Evolutionary conservation across 1,140 invertebrate genomes (phyloP).

Genomic region (Ericerus pela): DNA sequence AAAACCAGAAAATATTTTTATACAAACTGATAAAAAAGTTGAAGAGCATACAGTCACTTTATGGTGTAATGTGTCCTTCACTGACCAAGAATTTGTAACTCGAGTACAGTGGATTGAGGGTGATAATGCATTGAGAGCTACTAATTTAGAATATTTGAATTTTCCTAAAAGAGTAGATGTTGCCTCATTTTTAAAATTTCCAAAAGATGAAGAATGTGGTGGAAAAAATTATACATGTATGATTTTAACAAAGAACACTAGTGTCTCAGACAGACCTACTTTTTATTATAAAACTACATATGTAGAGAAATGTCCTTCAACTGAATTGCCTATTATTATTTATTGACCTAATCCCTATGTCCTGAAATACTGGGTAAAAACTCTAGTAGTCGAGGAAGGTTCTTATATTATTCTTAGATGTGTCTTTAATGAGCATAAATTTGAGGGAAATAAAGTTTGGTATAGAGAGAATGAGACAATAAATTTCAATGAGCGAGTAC

Average conservation of each 20-base stretch:
- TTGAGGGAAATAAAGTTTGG: neutral
- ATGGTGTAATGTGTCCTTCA: constrained; percentile 7
- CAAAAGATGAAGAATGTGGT: neutral
- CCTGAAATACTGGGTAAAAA: constrained; percentile 4
- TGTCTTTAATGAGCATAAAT: constrained; percentile 1
- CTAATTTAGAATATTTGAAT: constrained; percentile 3
- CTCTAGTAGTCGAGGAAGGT: neutral
- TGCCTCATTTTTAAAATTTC: neutral
- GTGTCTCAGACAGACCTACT: neutral
- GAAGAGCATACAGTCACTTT: constrained; percentile 1
- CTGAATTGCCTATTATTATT: neutral
- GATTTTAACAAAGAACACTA: neutral
- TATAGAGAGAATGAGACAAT: neutral
- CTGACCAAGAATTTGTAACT: constrained; percentile 2
- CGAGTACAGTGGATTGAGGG: neutral
- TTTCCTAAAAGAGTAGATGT: neutral
- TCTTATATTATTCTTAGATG: constrained; percentile 2
- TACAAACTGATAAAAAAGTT: constrained; percentile 1
- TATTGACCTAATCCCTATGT: neutral
- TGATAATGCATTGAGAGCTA: neutral
- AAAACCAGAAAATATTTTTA: no score
- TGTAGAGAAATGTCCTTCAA: neutral
- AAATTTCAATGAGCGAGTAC: neutral
- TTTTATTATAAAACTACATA: neutral
- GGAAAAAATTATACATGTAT: neutral